A percentile compares a stretch with the other conserved stretches of the same genome.
phyloP scores from a whole-genome alignment of 64 coral and sea anemone species.

The Actinia tenebrosa region DNA sequence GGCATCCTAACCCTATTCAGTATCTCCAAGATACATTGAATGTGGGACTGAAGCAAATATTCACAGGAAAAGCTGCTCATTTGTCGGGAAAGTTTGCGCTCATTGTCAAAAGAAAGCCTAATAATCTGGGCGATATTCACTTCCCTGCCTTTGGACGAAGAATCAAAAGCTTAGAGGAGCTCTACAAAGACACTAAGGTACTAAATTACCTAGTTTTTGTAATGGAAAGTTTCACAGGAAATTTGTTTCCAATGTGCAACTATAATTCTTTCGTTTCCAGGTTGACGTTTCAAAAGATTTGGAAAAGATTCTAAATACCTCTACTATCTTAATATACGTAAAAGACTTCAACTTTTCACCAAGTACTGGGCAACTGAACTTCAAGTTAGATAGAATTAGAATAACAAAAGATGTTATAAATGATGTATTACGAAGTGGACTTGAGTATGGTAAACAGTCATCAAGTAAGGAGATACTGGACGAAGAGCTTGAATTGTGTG shows the following conservation, averaged over 20 bases:
- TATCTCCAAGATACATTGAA: neutral
- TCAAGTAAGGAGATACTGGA: neutral
- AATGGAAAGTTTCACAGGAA: neutral
- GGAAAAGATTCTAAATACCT: neutral
- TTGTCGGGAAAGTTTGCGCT: neutral
- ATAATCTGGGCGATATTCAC: slow-evolving; percentile 1
- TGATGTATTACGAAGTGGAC: neutral
- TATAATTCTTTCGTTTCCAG: neutral
- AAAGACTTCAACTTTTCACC: neutral
- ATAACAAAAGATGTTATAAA: neutral
- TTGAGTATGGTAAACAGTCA: neutral
- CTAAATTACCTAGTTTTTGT: neutral
- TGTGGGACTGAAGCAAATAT: neutral
- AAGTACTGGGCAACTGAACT: slow-evolving; percentile 13
- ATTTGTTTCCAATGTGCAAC: neutral
- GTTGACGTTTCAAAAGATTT: neutral
- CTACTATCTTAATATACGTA: neutral
- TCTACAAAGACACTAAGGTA: neutral
- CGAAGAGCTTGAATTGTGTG: neutral
- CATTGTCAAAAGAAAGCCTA: neutral
- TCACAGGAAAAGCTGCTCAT: neutral
- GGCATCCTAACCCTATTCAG: neutral
- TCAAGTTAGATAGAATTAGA: neutral
- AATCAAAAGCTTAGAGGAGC: neutral
- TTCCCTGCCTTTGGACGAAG: neutral